phyloP scores from a whole-genome alignment of 2,113 vertebrate genomes.

The Neotragus moschatus region DNA sequence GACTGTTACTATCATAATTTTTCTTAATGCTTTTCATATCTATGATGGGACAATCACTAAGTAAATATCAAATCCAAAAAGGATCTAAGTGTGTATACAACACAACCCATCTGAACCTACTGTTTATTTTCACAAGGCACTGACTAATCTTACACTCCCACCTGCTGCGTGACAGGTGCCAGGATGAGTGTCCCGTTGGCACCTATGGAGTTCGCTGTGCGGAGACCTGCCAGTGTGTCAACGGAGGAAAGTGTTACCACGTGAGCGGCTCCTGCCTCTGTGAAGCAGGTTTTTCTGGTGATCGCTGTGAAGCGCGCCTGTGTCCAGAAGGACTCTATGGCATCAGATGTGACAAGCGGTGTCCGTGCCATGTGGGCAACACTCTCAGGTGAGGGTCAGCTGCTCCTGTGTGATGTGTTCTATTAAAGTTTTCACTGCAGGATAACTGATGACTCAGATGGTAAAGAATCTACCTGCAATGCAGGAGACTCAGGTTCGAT shows the following conservation, averaged over 20 bases:
- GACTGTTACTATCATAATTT: not conserved
- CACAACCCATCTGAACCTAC: not conserved
- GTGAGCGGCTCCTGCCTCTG: conserved; percentile 92
- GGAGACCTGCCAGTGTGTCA: conserved; percentile 88
- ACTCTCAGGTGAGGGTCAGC: conserved; percentile 86
- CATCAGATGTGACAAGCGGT: conserved; percentile 89
- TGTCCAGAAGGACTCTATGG: conserved; percentile 90
- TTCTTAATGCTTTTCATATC: not conserved
- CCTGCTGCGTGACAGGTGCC: conserved; percentile 84
- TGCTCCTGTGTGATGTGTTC: not conserved
- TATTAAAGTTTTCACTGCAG: rapidly evolving
- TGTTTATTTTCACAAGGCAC: not conserved
- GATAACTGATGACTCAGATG: not conserved
- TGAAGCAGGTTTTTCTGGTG: conserved; percentile 90
- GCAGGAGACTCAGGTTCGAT: not conserved
- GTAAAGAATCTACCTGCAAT: not conserved
- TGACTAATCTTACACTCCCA: not conserved
- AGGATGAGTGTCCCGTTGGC: conserved; percentile 93
- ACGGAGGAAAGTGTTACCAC: conserved; percentile 91
- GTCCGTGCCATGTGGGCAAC: conserved; percentile 88
- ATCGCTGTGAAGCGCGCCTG: conserved; percentile 88
- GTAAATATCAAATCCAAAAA: not conserved
- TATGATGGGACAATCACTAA: not conserved
- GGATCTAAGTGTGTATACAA: not conserved
- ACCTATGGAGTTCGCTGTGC: conserved; percentile 86